Conservation (phyloP, 1,140 invertebrate species). For the Drosophila ananassae region DNA sequence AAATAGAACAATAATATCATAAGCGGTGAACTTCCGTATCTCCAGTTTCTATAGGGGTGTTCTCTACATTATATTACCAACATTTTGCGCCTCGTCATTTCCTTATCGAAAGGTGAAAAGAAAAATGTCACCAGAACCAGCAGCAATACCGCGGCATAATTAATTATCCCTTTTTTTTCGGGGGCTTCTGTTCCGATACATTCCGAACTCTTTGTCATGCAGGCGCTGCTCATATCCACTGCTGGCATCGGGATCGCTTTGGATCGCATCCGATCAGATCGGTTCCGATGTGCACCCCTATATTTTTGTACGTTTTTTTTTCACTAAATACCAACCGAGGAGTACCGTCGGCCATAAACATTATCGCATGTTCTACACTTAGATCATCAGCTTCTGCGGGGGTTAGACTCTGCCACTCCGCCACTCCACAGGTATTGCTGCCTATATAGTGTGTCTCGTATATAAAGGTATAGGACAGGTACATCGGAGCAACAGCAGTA, state of each 20-base stretch:
- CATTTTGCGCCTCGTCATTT: slow-evolving; percentile 70
- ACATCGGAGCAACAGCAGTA: slow-evolving; percentile 52
- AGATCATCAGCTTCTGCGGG: slow-evolving; percentile 71
- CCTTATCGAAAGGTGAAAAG: slow-evolving; percentile 67
- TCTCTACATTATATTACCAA: slow-evolving; percentile 17
- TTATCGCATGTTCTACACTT: slow-evolving; percentile 81
- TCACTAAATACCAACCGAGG: slow-evolving; percentile 23
- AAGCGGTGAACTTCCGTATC: slow-evolving; percentile 47
- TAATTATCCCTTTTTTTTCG: slow-evolving; percentile 66
- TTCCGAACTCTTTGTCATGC: slow-evolving; percentile 49
- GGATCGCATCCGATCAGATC: neutral
- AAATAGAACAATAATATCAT: slow-evolving; percentile 35
- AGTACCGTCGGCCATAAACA: slow-evolving; percentile 61
- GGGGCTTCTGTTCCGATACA: slow-evolving; percentile 44
- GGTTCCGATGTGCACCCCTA: slow-evolving; percentile 62
- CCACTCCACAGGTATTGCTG: neutral
- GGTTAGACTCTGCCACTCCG: slow-evolving; percentile 43
- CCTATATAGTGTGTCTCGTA: slow-evolving; percentile 6
- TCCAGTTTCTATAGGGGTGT: slow-evolving; percentile 43
- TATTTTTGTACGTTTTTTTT: slow-evolving; percentile 33
- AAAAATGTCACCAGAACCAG: slow-evolving; percentile 63
- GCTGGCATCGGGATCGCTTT: slow-evolving; percentile 15
- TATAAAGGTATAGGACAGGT: slow-evolving; percentile 48
- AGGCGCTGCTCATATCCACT: slow-evolving; percentile 48
- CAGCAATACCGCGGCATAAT: slow-evolving; percentile 56